A percentile compares a stretch with the other conserved stretches of the same genome.
These are phyloP conservation scores for Pseudomyrmex sp. DNA, from an alignment of 1,140 invertebrate species.

Conservation along the genomic window DNA sequence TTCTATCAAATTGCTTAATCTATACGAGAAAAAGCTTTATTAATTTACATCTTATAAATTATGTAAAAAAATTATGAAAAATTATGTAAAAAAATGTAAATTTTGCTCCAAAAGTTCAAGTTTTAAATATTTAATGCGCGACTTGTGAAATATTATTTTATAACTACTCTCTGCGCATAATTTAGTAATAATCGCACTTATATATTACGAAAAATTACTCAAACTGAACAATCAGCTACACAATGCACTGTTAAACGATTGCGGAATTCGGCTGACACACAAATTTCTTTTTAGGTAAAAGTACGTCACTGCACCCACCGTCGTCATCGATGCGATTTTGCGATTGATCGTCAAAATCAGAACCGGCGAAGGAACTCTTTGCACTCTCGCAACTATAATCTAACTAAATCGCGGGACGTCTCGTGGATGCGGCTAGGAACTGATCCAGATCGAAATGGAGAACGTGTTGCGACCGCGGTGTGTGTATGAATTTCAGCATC, in stretches of 20 bases:
- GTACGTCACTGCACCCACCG: slow-evolving; percentile 53
- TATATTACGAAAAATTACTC: no score
- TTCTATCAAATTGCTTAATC: no score
- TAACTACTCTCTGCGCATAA: no score
- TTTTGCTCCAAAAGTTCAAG: no score
- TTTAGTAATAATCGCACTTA: no score
- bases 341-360: neutral
- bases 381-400: neutral
- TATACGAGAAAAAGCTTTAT: no score
- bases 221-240: no score
- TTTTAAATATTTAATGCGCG: no score
- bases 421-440: slow-evolving; percentile 73
- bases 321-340: slow-evolving; percentile 32
- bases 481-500: slow-evolving; percentile 72
- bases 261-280: neutral
- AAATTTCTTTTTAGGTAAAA: neutral
- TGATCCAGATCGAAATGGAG: slow-evolving; percentile 78
- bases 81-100: no score
- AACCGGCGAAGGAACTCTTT: neutral
- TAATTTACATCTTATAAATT: no score
- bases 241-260: neutral
- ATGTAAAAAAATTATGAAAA: no score
- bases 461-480: slow-evolving; percentile 76
- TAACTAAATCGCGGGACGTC: neutral
- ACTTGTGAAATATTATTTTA: no score